These are phyloP conservation scores for Parazoanthus atlanticus DNA, from an alignment of 92 coral and sea anemone genomes.

Conservation along the genomic window DNA sequence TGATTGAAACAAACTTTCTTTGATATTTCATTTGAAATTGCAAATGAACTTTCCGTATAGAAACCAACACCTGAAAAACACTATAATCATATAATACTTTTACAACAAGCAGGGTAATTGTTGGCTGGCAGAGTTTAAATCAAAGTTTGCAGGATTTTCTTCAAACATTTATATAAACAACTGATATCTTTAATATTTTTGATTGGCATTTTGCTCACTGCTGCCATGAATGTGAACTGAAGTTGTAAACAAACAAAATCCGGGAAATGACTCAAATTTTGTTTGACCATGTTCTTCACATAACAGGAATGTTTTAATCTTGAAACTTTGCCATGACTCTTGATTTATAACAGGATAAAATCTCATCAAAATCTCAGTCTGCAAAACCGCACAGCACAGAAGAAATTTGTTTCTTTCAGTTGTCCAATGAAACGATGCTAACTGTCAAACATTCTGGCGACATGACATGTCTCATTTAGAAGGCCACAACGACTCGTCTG, in stretches of 20 bases:
- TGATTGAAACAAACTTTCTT: slow-evolving; percentile 7
- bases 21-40: background rate
- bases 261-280: slow-evolving; percentile 7
- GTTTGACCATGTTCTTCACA: slow-evolving; percentile 4
- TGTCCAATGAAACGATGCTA: background rate
- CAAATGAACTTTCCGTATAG: slow-evolving; percentile 7
- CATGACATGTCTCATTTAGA: background rate
- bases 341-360: background rate
- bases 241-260: background rate
- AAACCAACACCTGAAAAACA: background rate
- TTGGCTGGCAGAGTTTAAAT: too few species aligned
- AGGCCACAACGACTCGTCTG: slow-evolving; percentile 16
- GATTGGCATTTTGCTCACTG: slow-evolving; percentile 8
- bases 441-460: slow-evolving; percentile 1
- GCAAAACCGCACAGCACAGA: background rate
- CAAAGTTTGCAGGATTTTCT: too few species aligned
- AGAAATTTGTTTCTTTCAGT: background rate
- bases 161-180: too few species aligned
- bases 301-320: too few species aligned
- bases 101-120: too few species aligned
- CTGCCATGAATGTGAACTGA: slow-evolving; percentile 3
- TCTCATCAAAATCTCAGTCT: background rate
- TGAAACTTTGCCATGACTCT: background rate
- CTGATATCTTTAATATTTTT: background rate
- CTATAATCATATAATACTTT: too few species aligned